These are phyloP conservation scores for Leistus spinibarbis DNA, from an alignment of 2,888 invertebrate species.

Conservation along the genomic window DNA sequence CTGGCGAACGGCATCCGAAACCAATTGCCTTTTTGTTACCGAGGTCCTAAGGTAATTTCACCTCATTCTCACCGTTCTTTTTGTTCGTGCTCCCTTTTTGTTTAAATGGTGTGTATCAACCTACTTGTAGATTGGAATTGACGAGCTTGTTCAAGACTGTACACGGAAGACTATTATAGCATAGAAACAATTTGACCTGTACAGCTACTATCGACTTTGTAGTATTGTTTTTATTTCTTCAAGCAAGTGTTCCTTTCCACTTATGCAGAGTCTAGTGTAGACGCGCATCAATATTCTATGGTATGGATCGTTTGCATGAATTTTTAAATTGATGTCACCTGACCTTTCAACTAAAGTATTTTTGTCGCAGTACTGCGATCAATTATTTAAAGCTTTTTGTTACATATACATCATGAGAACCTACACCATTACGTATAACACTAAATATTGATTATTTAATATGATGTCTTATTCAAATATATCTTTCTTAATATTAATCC, in stretches of 20 bases:
- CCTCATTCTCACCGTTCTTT: conserved; percentile 5
- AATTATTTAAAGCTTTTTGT: not conserved
- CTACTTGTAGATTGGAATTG: not conserved
- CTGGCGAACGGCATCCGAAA: conserved; percentile 24
- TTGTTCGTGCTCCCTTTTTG: not conserved
- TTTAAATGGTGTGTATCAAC: not conserved
- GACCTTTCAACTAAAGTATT: not conserved
- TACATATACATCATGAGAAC: not conserved
- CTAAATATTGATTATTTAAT: no score
- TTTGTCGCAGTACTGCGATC: not conserved
- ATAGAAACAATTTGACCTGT: not conserved
- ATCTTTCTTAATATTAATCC: no score
- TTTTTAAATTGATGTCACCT: not conserved
- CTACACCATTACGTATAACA: no score
- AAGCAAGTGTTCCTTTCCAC: not conserved
- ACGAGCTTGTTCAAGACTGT: not conserved
- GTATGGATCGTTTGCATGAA: no score
- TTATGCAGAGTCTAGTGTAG: not conserved
- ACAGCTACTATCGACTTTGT: not conserved
- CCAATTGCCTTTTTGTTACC: conserved; percentile 37
- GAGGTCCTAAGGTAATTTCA: conserved; percentile 34
- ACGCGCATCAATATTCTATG: not conserved
- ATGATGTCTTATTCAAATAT: no score
- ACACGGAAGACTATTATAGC: not conserved
- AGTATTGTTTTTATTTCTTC: not conserved